Percentiles rank a stretch among this genome's conserved stretches.
These are phyloP conservation scores for Tubulanus polymorphus DNA, from an alignment of 2,888 invertebrate genomes.

Conservation along the genomic window DNA sequence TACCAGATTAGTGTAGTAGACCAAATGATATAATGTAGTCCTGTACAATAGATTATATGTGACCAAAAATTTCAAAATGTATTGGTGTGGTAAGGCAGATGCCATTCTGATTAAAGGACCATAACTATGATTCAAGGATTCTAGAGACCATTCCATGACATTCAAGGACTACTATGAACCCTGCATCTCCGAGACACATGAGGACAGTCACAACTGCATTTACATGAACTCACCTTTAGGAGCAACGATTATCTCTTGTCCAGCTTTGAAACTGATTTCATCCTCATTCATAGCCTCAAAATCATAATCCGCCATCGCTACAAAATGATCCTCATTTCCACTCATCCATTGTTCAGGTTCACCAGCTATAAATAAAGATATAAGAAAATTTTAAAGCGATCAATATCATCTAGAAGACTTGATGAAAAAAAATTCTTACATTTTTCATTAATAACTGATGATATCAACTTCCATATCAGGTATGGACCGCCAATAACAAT, in stretches of 20 bases:
- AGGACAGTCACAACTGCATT: background rate
- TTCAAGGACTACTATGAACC: too few relatives aligned
- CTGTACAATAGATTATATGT: too few relatives aligned
- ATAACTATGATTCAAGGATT: too few relatives aligned
- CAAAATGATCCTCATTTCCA: conserved; percentile 57
- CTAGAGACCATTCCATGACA: too few relatives aligned
- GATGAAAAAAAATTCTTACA: conserved; percentile 13
- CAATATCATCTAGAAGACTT: conserved; percentile 1
- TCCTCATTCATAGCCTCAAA: conserved; percentile 68
- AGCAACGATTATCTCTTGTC: conserved; percentile 76
- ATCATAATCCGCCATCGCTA: conserved; percentile 64
- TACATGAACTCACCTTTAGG: conserved; percentile 58
- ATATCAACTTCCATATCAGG: conserved; percentile 73
- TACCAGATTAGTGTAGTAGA: too few relatives aligned
- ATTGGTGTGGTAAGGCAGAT: too few relatives aligned
- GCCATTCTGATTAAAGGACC: background rate
- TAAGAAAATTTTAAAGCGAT: conserved; percentile 1
- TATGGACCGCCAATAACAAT: conserved; percentile 88
- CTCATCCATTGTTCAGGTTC: conserved; percentile 52
- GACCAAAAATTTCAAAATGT: too few relatives aligned
- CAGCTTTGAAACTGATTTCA: conserved; percentile 73
- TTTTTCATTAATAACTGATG: conserved; percentile 23
- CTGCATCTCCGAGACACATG: background rate
- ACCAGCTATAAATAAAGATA: background rate
- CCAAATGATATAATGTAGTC: too few relatives aligned